Base-by-base conservation (phyloP, 2,797 vertebrate genomes). In the Natrix natrix region DNA sequence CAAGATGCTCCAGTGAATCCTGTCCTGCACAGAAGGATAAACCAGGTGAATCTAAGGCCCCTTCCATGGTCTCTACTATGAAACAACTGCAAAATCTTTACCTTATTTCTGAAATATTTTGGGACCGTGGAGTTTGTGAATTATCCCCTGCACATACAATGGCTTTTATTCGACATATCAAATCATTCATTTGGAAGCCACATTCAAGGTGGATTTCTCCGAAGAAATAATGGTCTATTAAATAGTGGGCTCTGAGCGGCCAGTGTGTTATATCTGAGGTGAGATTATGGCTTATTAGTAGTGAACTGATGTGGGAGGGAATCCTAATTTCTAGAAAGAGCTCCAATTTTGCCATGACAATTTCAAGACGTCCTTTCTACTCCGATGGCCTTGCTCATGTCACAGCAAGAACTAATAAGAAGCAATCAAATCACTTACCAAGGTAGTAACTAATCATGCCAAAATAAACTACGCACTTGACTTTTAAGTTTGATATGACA, bases 261-360 rank as follows among this genome's bases (percentile, higher is more conserved):
- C 74, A 48, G 4, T 48, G 74, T 24, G 20, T 83, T 83, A 12
- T 48, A 83, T 20, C 4, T 24, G 74, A 83, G 74, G 8, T 24
- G 74, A 83, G 74, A 24, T 83, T 48, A 83, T 11, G 37, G 37
- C 37, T 83, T 48, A 83, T 48, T 48, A 20, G 20, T 83, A 37
- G 37, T 43, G 74, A 83, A 83, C 8, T 24, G 20, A 20, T 48
- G 37, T 74, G 74, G 74, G 4, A 48, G 20, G 74, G 74, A 20
- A 86, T 60, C 74, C 37, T 83, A 22, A 83, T 83, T 48, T 83
- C 74, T 83, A 24, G 74, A 24, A 83, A 48, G 3, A 3, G 37
- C 74, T 83, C 37, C 48, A 11, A 24, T 56, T 96, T 96, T 92
- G 87, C 93, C 95, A 94, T 93, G 96, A 95, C 94, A 96, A 95